A percentile compares a stretch with the other conserved stretches of the same genome.
These are phyloP conservation scores for Lucinisca nassula DNA, from an alignment of 2,888 invertebrate species.

Conservation along the genomic window DNA sequence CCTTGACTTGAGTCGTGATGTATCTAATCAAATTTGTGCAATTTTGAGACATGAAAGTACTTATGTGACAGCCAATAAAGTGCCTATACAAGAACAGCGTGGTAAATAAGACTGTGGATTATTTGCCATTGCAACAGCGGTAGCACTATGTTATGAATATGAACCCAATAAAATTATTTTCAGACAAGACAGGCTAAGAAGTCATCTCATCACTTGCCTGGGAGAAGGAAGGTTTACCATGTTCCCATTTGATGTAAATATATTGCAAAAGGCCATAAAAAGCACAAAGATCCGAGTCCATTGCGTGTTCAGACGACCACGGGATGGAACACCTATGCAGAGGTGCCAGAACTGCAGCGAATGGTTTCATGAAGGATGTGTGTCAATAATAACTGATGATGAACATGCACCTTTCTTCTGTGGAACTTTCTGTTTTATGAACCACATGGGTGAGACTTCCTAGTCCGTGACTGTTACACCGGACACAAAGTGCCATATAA, in stretches of 20 bases:
- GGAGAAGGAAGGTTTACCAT: neutral
- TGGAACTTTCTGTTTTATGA: neutral
- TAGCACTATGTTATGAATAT: neutral
- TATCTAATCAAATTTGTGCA: neutral
- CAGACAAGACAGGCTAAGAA: neutral
- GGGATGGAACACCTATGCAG: neutral
- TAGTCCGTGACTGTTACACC: too few relatives aligned
- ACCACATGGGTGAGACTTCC: too few relatives aligned
- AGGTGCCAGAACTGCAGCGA: neutral
- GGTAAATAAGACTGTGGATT: neutral
- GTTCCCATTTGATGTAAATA: neutral
- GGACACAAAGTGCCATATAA: too few relatives aligned
- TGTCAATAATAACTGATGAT: neutral
- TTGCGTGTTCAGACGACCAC: neutral
- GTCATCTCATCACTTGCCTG: neutral
- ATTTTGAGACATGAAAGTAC: slow-evolving; percentile 1
- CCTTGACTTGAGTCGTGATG: neutral
- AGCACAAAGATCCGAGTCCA: neutral
- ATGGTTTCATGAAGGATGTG: neutral
- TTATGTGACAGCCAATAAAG: neutral
- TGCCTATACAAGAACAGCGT: slow-evolving; percentile 1
- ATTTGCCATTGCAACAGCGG: neutral
- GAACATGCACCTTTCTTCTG: neutral
- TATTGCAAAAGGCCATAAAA: neutral
- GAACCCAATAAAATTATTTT: neutral